Conservation (phyloP, 2,888 invertebrate species). For the Cataglyphis altisquamis region DNA sequence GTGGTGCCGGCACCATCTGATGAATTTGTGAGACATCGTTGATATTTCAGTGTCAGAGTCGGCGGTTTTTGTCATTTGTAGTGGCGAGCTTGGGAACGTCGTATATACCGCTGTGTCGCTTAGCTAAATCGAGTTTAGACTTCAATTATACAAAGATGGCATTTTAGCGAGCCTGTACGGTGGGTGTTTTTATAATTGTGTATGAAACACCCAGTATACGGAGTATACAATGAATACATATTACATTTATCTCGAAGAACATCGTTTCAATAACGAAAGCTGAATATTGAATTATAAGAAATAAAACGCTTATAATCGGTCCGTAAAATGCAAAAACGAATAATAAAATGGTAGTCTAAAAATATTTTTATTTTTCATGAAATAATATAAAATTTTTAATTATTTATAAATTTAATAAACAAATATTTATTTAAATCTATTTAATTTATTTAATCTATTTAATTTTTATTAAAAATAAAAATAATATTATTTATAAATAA, state of each 20-base stretch:
- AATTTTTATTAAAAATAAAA: no score
- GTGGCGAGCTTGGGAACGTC: conserved; percentile 56
- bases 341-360: neutral
- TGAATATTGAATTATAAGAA: conserved; percentile 1
- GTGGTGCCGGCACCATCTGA: conserved; percentile 63
- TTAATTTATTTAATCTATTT: no score
- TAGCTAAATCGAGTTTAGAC: conserved; percentile 78
- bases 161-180: conserved; percentile 35
- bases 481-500: no score
- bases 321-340: neutral
- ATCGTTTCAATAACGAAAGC: neutral
- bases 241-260: neutral
- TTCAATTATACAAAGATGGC: conserved; percentile 74
- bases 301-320: neutral
- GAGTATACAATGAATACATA: no score
- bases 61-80: conserved; percentile 82
- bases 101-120: conserved; percentile 48
- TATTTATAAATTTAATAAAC: no score
- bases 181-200: neutral
- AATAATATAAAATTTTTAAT: no score
- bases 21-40: conserved; percentile 74
- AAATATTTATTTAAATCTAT: no score
- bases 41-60: conserved; percentile 82
- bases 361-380: neutral
- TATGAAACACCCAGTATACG: no score